A percentile compares a stretch with the other conserved stretches of the same genome.
Conservation (phyloP, 2,113 vertebrate genomes). For the Sinocyclocheilus rhinocerous region DNA sequence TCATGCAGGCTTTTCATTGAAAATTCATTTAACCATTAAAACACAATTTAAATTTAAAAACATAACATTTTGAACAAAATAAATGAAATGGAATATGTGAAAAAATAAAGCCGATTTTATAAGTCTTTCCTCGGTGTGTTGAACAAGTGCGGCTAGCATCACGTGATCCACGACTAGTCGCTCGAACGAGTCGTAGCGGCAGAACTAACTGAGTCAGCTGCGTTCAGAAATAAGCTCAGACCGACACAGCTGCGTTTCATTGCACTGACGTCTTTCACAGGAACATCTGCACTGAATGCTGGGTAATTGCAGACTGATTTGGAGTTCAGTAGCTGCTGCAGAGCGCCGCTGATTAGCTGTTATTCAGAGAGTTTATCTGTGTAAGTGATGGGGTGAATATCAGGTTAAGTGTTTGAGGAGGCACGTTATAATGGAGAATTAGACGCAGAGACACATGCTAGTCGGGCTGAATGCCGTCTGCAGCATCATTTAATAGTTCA, state of each 20-base stretch:
- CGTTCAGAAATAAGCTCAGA: no score
- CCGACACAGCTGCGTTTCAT: background rate
- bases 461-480: background rate
- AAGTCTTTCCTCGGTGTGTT: no score
- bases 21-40: no score
- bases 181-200: no score
- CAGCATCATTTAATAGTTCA: background rate
- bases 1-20: no score
- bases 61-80: no score
- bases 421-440: slow-evolving; percentile 72
- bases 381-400: slow-evolving; percentile 72
- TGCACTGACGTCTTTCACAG: background rate
- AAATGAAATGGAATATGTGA: no score
- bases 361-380: slow-evolving; percentile 77
- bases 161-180: no score
- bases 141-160: no score
- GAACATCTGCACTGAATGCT: slow-evolving; percentile 52
- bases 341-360: slow-evolving; percentile 54
- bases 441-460: slow-evolving; percentile 69
- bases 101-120: no score
- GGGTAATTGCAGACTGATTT: slow-evolving; percentile 59
- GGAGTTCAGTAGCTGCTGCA: slow-evolving; percentile 25
- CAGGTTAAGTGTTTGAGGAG: slow-evolving; percentile 76
- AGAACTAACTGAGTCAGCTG: no score
- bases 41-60: no score